Percentiles rank a stretch among this genome's conserved stretches.
phyloP scores from a whole-genome alignment of 2,797 vertebrate genomes.

The Enoplosus armatus region DNA sequence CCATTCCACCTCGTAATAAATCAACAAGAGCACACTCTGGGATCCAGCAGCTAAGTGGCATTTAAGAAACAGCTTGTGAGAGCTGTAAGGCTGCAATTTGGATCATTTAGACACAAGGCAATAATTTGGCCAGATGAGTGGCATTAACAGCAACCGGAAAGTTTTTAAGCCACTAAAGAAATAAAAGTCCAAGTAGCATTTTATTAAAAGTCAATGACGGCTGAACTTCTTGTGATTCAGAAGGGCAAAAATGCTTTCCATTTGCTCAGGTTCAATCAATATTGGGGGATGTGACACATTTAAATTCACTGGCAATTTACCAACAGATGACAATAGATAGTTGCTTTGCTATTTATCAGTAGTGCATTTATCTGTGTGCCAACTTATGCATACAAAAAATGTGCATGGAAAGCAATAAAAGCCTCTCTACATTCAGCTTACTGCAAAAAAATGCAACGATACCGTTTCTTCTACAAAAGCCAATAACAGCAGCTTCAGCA shows the following conservation, averaged over 20 bases:
- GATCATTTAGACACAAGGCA: conserved; percentile 78
- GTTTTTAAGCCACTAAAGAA: conserved; percentile 70
- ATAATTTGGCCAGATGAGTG: conserved; percentile 82
- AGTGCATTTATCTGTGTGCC: conserved; percentile 46
- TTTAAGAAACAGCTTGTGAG: conserved; percentile 84
- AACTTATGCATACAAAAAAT: conserved; percentile 54
- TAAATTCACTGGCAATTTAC: conserved; percentile 58
- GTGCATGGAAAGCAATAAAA: conserved; percentile 58
- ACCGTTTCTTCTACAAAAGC: conserved; percentile 46
- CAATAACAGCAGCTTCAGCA: conserved; percentile 28
- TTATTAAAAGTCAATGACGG: conserved; percentile 66
- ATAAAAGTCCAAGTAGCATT: conserved; percentile 59
- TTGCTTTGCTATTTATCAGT: conserved; percentile 48
- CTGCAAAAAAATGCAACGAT: conserved; percentile 44
- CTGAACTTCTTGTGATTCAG: conserved; percentile 47
- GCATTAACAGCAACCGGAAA: conserved; percentile 74
- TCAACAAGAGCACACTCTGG: conserved; percentile 75
- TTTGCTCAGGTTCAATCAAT: conserved; percentile 44
- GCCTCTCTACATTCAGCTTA: conserved; percentile 23
- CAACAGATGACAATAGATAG: conserved; percentile 59
- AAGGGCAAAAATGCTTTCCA: conserved; percentile 54
- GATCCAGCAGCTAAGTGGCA: conserved; percentile 82
- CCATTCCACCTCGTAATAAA: conserved; percentile 78
- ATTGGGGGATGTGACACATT: conserved; percentile 58
- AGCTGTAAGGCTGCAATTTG: conserved; percentile 78